phyloP scores from a whole-genome alignment of 2,113 vertebrate species.

The Onychorhynchus coronatus region DNA sequence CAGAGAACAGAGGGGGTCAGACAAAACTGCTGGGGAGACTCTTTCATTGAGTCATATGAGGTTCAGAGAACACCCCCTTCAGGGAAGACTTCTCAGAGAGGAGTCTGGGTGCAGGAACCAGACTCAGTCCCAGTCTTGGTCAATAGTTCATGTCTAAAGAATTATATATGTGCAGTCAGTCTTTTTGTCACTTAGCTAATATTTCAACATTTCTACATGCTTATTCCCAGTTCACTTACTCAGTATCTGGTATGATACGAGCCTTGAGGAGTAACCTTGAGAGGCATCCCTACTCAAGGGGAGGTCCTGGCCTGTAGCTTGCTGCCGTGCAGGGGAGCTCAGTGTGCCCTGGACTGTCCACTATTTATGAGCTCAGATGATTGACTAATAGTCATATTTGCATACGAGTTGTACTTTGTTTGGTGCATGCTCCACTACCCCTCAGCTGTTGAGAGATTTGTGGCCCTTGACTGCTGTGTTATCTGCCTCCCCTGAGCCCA shows the following conservation, averaged over 20 bases:
- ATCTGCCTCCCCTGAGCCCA: not conserved
- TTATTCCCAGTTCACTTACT: not conserved
- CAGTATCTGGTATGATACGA: not conserved
- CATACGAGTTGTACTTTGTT: not conserved
- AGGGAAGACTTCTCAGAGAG: not conserved
- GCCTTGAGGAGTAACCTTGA: not conserved
- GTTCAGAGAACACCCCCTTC: not conserved
- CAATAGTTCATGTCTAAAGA: not conserved
- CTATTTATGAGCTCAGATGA: not conserved
- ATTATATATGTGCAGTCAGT: not conserved
- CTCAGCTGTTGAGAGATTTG: not conserved
- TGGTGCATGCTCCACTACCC: not conserved
- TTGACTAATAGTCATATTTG: not conserved
- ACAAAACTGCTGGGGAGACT: not conserved
- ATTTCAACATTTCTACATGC: rapidly evolving
- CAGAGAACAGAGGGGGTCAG: not conserved
- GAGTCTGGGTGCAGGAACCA: not conserved
- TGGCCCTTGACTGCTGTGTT: not conserved
- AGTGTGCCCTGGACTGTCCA: not conserved
- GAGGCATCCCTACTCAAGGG: not conserved
- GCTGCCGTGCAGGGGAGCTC: not conserved
- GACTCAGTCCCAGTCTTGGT: no score
- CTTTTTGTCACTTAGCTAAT: not conserved
- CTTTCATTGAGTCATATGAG: not conserved
- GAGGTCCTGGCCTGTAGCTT: not conserved